phyloP scores from a whole-genome alignment of 1,140 invertebrate genomes.

The Apis florea region DNA sequence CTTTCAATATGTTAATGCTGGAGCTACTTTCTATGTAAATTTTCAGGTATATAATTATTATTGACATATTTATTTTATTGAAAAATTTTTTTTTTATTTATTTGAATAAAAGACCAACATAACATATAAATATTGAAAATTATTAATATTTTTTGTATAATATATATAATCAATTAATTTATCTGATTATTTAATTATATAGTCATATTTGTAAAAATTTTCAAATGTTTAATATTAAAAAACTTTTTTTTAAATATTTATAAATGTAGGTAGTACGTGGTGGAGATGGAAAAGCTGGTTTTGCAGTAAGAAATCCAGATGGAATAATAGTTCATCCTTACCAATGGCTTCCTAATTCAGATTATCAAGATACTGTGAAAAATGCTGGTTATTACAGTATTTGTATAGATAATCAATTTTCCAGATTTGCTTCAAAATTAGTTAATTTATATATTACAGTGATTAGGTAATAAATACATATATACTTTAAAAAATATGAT shows the following conservation, averaged over 20 bases:
- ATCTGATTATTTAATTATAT: neutral
- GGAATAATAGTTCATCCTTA: constrained; percentile 93
- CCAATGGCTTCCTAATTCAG: constrained; percentile 91
- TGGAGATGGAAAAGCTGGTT: constrained; percentile 95
- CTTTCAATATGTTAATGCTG: constrained; percentile 94
- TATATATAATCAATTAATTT: neutral
- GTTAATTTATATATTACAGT: constrained; percentile 97
- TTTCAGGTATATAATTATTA: constrained; percentile 88
- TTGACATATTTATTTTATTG: neutral
- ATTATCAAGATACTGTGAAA: constrained; percentile 91
- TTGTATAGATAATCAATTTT: constrained; percentile 97
- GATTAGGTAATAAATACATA: constrained; percentile 83
- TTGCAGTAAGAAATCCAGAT: constrained; percentile 92
- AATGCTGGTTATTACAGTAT: constrained; percentile 94
- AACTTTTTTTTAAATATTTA: neutral
- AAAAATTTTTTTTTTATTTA: neutral
- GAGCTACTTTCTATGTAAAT: constrained; percentile 95
- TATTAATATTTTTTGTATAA: neutral
- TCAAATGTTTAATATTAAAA: neutral
- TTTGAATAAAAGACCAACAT: neutral
- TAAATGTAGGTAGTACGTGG: constrained; percentile 88
- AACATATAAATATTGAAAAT: neutral
- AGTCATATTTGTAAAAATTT: neutral
- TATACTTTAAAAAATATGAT: neutral
- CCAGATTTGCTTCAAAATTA: constrained; percentile 93